Conservation (phyloP, 2,113 vertebrate species). For the Vulpes lagopus region DNA sequence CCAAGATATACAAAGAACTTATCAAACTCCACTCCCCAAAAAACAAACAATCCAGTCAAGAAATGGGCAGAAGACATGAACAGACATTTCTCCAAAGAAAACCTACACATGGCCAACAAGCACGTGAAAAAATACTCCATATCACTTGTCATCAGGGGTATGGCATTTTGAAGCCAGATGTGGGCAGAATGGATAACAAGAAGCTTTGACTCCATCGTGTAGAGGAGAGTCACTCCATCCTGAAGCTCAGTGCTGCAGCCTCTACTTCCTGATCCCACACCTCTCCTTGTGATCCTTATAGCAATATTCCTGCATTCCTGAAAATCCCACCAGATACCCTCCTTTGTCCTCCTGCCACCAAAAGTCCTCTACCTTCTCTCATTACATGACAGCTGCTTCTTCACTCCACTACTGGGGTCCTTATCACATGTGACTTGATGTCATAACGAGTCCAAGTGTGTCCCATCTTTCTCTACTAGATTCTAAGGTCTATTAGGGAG, state of each 20-base stretch:
- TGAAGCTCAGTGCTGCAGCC: neutral
- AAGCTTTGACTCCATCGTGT: neutral
- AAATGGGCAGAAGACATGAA: no score
- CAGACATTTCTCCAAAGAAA: no score
- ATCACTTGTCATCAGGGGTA: no score
- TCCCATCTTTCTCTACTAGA: neutral
- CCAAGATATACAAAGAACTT: no score
- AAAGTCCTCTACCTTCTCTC: neutral
- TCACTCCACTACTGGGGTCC: neutral
- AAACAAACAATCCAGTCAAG: no score
- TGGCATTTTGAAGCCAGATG: neutral
- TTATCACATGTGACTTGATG: neutral
- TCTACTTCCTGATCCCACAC: accelerated
- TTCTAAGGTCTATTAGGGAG: neutral
- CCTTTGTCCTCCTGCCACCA: neutral
- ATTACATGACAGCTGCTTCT: neutral
- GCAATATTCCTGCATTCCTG: neutral
- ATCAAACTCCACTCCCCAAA: no score
- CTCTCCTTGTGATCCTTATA: neutral
- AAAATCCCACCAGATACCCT: neutral
- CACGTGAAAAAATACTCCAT: no score
- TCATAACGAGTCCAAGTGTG: no score
- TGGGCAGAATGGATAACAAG: neutral
- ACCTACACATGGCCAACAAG: no score
- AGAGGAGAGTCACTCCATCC: neutral